Base-by-base conservation (phyloP, 2,888 invertebrate species). In the Drosophila borborema region DNA sequence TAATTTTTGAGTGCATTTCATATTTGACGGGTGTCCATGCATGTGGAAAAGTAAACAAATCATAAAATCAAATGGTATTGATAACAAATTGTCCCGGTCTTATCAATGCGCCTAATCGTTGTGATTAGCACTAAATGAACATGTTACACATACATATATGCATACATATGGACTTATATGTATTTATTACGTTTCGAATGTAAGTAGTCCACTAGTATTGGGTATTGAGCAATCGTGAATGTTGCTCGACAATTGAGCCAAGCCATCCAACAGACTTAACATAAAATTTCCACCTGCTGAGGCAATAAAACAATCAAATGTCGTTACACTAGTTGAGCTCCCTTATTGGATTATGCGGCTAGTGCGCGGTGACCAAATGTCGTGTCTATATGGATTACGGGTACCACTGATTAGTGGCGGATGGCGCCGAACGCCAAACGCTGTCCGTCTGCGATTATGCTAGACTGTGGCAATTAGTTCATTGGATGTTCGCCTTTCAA, bases 301-400 rank as follows among this genome's bases (percentile, higher is more conserved):
- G 85, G 87, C 85, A 86, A 84, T 84, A 87, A 80, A 81, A 58
- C 80, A 89, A 80, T 80, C 72, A 77, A 64, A 77, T 89, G 74
- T 80, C 85, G 69, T 84, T 77, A 62, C 62, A 72, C 65, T 63
- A 41, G 73, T 72, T 38, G 64, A 70, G 64, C 63, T 63, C 49
- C 18, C 81, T 89, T 86, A 86, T 89, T 86, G 85, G 85, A 86
- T 86, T 86, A 86, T 86, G 80, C 51, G 48, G n/a, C 49, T 48
- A 40, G 63, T 53, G 10, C 34, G 58, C 60, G 56, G 48, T 56
- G 58, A 16, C 49, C 43, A 54, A 45, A 38, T 88, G 69, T 66
- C 81, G 81, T 85, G 87, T 72, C 64, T 54, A 41, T 67, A 61
- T 67, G 89, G 89, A 89, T 89, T 84, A 85, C 73, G 38, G 46